phyloP scores from a whole-genome alignment of 53 echinoderm and acorn worm genomes.

The Zoroaster sp. region DNA sequence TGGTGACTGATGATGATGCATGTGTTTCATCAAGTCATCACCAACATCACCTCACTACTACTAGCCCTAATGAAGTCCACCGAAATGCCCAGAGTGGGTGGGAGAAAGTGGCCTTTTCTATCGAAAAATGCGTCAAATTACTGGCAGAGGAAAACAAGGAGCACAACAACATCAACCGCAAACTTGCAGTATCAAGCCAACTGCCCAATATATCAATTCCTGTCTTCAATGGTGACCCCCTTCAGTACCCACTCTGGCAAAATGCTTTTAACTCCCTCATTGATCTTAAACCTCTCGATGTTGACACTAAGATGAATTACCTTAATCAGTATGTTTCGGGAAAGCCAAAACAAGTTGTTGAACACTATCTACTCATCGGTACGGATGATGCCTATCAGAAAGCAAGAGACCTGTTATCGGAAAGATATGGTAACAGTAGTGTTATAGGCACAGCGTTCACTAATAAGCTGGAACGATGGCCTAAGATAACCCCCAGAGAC shows the following conservation, averaged over 20 bases:
- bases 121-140: background rate
- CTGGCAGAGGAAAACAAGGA: background rate
- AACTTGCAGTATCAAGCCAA: background rate
- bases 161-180: background rate
- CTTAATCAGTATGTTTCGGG: slow-evolving; percentile 28
- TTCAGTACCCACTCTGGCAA: slow-evolving; percentile 28
- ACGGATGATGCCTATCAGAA: background rate
- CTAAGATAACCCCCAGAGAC: background rate
- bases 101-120: background rate
- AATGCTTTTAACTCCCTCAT: slow-evolving; percentile 40
- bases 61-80: background rate
- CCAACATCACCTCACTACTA: too few relatives aligned
- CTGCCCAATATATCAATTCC: slow-evolving; percentile 38
- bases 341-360: slow-evolving; percentile 10
- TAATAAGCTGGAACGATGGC: slow-evolving; percentile 27
- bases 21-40: too few relatives aligned
- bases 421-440: slow-evolving; percentile 10
- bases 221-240: slow-evolving; percentile 39
- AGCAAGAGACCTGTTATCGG: too few relatives aligned
- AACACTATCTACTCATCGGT: background rate
- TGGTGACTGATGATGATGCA: too few relatives aligned
- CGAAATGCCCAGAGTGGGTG: background rate
- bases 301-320: slow-evolving; percentile 15
- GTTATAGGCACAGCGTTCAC: slow-evolving; percentile 37
- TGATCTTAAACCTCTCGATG: slow-evolving; percentile 24